Evolutionary conservation across 1,140 invertebrate genomes (phyloP).

Genomic region (Bathynomus jamesi): DNA sequence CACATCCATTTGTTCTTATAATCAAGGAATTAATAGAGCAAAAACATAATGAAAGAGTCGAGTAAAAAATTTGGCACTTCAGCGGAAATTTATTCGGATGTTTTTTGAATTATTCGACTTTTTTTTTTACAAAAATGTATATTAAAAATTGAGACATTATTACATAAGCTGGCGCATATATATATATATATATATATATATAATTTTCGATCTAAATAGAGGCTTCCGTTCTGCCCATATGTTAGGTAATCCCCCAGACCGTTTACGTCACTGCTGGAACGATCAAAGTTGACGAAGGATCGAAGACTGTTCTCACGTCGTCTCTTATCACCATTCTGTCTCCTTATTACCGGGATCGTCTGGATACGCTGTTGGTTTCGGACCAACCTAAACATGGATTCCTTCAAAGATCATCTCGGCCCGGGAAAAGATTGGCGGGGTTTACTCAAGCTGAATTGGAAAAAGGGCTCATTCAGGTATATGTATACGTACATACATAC

Average conservation of each 20-base stretch:
- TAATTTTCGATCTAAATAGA: no score
- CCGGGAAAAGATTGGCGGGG: not conserved
- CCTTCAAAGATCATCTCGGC: not conserved
- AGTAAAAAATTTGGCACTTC: no score
- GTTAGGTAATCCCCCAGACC: not conserved
- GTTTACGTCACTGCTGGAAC: not conserved
- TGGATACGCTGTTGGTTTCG: not conserved
- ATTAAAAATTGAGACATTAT: no score
- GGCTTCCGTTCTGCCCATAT: no score
- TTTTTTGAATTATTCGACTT: no score
- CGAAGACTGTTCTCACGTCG: not conserved
- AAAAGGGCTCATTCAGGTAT: not conserved
- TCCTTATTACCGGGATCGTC: not conserved
- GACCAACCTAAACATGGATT: not conserved
- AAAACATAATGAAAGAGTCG: no score
- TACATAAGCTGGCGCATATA: no score
- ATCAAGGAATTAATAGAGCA: no score
- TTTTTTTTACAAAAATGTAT: no score
- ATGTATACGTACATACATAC: not conserved
- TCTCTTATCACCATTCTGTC: not conserved
- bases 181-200: no score
- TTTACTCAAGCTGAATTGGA: not conserved
- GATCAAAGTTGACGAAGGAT: not conserved
- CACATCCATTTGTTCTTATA: no score
- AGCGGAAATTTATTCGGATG: no score